Base-by-base conservation (phyloP, 23 tunicate genomes). In the Ciona savignyi region DNA sequence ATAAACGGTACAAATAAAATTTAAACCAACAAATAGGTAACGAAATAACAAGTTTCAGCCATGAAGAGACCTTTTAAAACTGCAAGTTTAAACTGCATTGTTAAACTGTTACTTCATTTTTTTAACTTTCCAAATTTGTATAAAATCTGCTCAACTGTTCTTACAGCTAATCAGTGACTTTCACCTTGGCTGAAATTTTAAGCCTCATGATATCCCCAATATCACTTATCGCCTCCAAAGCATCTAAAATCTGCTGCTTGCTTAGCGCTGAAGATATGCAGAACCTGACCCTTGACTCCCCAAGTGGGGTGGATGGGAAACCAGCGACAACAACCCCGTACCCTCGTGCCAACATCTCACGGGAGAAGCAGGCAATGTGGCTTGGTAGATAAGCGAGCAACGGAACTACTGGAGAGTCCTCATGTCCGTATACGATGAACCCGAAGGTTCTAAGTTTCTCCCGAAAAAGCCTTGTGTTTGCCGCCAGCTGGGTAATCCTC, bases 281-380 rank as follows among this genome's bases (percentile, higher is more conserved):
- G 65, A 78, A 78, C 26, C 83, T 34, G 25, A 68, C 83, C 23
- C 83, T 0, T 23, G 75, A 68, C 27, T 78, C 83, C 22, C 49
- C 83, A 3, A 78, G 75, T 29, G 83, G 83, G 3, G 83, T 78
- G 15, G 83, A 73, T n/a, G 83, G 83, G 27, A 68, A 78, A 15
- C 83, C 83, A 0, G 70, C 83, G 22, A 78, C 83, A 25, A 78
- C 83, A 33, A 78, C 75, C 2, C 76, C 83, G 62, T 68, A 78
- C 1, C 83, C 83, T 23, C 75, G 31, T 0, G 29, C 75, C 33
- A 78, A 29, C 83, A 78, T 78, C 34, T 78, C 83, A 4, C 83
- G 32, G 23, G 76, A 64, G 66, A 78, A 78, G 19, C 73, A 64
- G 2, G 73, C 70, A 0, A 66, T 72, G 15, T 72, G 56, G 4